These are phyloP conservation scores for Drosophila subquinaria DNA, from an alignment of 2,888 invertebrate species.

Conservation along the genomic window DNA sequence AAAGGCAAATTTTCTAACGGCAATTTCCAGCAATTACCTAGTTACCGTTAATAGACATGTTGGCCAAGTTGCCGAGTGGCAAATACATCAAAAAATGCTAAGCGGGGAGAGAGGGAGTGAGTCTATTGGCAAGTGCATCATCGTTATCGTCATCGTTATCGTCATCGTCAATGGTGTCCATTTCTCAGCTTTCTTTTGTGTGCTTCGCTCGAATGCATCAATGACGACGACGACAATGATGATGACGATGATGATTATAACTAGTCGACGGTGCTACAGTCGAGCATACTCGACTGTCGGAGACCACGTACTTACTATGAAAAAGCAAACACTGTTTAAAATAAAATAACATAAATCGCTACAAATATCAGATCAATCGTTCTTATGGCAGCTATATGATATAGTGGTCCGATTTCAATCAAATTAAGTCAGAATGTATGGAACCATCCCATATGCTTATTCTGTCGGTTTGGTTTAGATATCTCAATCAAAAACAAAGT, in stretches of 20 bases:
- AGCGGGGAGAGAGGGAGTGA: neutral
- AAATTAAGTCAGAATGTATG: too few relatives aligned
- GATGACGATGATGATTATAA: slow-evolving; percentile 12
- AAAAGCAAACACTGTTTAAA: too few relatives aligned
- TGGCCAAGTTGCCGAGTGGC: slow-evolving; percentile 76
- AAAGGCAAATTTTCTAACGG: slow-evolving; percentile 77
- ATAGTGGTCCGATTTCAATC: too few relatives aligned
- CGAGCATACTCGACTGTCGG: too few relatives aligned
- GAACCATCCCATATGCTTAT: too few relatives aligned
- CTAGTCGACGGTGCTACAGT: too few relatives aligned
- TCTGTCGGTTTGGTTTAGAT: too few relatives aligned
- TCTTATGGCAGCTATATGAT: too few relatives aligned
- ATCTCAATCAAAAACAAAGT: too few relatives aligned
- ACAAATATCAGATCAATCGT: too few relatives aligned
- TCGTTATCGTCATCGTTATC: slow-evolving; percentile 35
- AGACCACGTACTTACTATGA: too few relatives aligned
- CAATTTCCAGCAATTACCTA: slow-evolving; percentile 80
- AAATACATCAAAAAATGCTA: slow-evolving; percentile 72
- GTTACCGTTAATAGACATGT: slow-evolving; percentile 82
- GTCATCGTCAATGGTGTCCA: slow-evolving; percentile 53
- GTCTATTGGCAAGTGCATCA: slow-evolving; percentile 20
- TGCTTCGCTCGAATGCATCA: slow-evolving; percentile 61
- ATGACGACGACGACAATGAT: slow-evolving; percentile 17
- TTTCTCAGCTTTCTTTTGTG: slow-evolving; percentile 69
- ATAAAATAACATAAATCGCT: too few relatives aligned